These are phyloP conservation scores for Mugil cephalus DNA, from an alignment of 2,113 vertebrate genomes.

Conservation along the genomic window DNA sequence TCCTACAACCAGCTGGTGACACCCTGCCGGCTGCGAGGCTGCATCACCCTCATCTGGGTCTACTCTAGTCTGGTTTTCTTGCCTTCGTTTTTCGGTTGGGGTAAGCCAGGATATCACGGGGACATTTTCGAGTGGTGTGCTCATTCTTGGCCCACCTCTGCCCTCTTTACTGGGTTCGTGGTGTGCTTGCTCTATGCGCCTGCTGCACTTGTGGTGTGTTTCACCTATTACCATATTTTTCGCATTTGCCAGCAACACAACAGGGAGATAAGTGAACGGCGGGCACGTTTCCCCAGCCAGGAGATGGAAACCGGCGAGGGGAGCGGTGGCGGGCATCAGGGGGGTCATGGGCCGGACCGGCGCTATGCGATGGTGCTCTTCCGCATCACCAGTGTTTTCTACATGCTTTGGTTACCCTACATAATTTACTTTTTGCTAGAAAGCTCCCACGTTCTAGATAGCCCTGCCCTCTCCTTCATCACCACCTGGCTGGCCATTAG, in stretches of 20 bases:
- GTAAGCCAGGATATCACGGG: conserved; percentile 98
- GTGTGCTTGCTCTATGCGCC: conserved; percentile 97
- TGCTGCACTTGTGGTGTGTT: conserved; percentile 96
- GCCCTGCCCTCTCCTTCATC: conserved; percentile 93
- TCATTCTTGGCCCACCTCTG: conserved; percentile 95
- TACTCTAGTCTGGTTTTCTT: conserved; percentile 96
- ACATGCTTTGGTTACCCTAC: conserved; percentile 97
- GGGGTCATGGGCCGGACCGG: conserved; percentile 90
- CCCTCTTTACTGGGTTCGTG: conserved; percentile 97
- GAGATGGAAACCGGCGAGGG: conserved; percentile 91
- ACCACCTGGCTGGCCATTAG: conserved; percentile 99
- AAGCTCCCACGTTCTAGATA: conserved; percentile 94
- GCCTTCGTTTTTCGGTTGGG: conserved; percentile 98
- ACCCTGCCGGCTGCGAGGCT: conserved; percentile 93
- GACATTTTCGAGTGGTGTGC: conserved; percentile 99
- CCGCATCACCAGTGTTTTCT: conserved; percentile 98
- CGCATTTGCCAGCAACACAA: conserved; percentile 99
- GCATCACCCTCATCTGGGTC: conserved; percentile 95
- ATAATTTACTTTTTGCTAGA: conserved; percentile 98
- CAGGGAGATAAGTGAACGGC: conserved; percentile 95
- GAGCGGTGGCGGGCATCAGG: conserved; percentile 78
- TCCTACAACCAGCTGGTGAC: conserved; percentile 99
- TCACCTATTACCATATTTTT: conserved; percentile 99
- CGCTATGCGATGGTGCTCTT: conserved; percentile 98
- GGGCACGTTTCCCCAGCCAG: conserved; percentile 95